Evolutionary conservation across 2,113 vertebrate species (phyloP), one percentile per base, ranked within the genome.

Genomic region (Heloderma charlesbogerti): DNA sequence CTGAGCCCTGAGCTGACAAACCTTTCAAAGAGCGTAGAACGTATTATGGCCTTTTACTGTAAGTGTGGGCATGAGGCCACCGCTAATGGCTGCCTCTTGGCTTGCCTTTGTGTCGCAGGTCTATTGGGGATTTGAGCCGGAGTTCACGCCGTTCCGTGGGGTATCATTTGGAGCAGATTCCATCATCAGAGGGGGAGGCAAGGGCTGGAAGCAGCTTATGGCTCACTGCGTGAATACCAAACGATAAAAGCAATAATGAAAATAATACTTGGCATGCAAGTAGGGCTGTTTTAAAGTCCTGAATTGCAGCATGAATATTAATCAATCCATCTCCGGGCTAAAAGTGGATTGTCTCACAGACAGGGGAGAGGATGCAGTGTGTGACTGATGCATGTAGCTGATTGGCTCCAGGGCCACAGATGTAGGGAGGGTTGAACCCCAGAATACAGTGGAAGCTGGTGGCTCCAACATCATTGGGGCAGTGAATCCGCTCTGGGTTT

Each of bases 61-160:
- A 60, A 13, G 18, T 48, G 43, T 29, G 31, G 51, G 27, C 87
- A 67, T 63, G 71, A 20, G 60, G 86, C 3, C 86, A 77, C 22
- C 72, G 57, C 34, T 92, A 86, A 90, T 15, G 51, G 27, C 25
- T 91, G 40, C 69, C 89, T 92, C 88, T 87, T 89, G 83, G 94
- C 51, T 45, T 92, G 45, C 57, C 80, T 92, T 94, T 93, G 57
- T 87, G 72, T 90, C 72, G 79, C 3, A 91, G 80, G 51, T 86
- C 92, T 89, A 40, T n/a, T 51, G 40, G 86, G 89, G 25, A 29
- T 91, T 37, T 22, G 63, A 78, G n/a, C 25, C 0, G 0, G 0
- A 43, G 2, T 74, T 89, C 48, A 57, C 83, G 71, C 66, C 77
- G 27, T 72, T 93, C 84, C 63, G 48, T 25, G 85, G 88, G 89